Evolutionary conservation across 2,797 vertebrate genomes (phyloP).

Genomic region (Crenuchus spilurus): DNA sequence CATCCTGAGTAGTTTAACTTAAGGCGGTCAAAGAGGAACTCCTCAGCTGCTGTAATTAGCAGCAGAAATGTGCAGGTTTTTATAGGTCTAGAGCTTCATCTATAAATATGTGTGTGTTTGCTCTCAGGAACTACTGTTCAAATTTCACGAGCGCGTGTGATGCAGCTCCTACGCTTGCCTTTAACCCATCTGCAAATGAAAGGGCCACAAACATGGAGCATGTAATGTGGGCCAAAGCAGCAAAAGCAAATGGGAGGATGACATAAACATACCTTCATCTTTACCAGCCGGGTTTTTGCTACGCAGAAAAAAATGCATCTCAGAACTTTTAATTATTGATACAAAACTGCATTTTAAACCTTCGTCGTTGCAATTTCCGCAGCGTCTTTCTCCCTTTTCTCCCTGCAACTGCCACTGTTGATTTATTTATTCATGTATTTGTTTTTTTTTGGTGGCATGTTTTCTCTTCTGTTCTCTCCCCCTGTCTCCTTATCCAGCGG

Average conservation of each 20-base stretch:
- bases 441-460: conserved; percentile 72
- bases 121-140: conserved; percentile 64
- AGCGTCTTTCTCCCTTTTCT: conserved; percentile 59
- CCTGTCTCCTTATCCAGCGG: conserved; percentile 64
- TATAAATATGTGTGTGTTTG: conserved; percentile 60
- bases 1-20: background rate
- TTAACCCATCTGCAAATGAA: conserved; percentile 13
- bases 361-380: conserved; percentile 67
- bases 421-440: conserved; percentile 83
- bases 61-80: conserved; percentile 42
- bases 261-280: conserved; percentile 18
- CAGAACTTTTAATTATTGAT: conserved; percentile 75
- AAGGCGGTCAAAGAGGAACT: background rate
- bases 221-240: conserved; percentile 12
- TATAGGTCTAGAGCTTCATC: conserved; percentile 53
- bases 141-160: conserved; percentile 69
- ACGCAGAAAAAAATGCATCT: conserved; percentile 67
- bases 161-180: conserved; percentile 50
- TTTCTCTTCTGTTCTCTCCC: conserved; percentile 53
- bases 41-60: conserved; percentile 21
- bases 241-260: background rate
- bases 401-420: conserved; percentile 68
- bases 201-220: conserved; percentile 14
- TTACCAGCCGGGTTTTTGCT: conserved; percentile 46
- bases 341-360: conserved; percentile 70